Conservation (phyloP, 2,888 invertebrate genomes). For the Drosophila demipolita region DNA sequence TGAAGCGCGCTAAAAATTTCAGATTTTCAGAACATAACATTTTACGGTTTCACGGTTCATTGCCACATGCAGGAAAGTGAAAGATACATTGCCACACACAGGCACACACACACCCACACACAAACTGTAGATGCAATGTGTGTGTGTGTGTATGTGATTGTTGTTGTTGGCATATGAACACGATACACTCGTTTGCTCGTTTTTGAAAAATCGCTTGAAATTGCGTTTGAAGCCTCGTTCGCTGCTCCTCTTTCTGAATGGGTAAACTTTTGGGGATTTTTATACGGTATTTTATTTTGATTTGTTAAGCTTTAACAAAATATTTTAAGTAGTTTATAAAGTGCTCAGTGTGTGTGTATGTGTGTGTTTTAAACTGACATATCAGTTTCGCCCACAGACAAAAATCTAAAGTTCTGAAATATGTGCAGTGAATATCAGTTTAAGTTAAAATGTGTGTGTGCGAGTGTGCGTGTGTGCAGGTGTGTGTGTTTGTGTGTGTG, state of each 20-base stretch:
- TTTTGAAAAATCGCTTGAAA: slow-evolving; percentile 47
- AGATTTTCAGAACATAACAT: slow-evolving; percentile 82
- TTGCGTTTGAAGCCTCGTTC: slow-evolving; percentile 55
- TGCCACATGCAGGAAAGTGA: slow-evolving; percentile 79
- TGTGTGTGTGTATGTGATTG: slow-evolving; percentile 12
- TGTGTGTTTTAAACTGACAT: slow-evolving; percentile 39
- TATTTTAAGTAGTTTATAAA: slow-evolving; percentile 78
- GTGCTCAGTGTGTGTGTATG: slow-evolving; percentile 37
- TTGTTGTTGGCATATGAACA: slow-evolving; percentile 55
- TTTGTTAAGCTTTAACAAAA: slow-evolving; percentile 71
- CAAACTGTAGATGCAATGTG: slow-evolving; percentile 14
- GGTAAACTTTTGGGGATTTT: slow-evolving; percentile 63
- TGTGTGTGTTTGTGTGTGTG: background rate
- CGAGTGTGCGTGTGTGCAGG: background rate
- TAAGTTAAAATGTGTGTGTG: slow-evolving; percentile 1
- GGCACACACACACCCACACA: slow-evolving; percentile 20
- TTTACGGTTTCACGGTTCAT: slow-evolving; percentile 82
- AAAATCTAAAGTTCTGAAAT: slow-evolving; percentile 34
- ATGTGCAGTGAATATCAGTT: slow-evolving; percentile 25
- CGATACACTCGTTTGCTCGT: slow-evolving; percentile 62
- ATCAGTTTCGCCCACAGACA: slow-evolving; percentile 48
- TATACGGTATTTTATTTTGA: slow-evolving; percentile 61
- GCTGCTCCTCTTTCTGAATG: slow-evolving; percentile 6
- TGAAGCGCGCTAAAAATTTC: slow-evolving; percentile 81
- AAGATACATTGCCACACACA: slow-evolving; percentile 60